Evolutionary conservation across 64 coral and sea anemone genomes (phyloP), one percentile per base, ranked within the genome.

Genomic region (Hydrozoanthus tunicans): DNA sequence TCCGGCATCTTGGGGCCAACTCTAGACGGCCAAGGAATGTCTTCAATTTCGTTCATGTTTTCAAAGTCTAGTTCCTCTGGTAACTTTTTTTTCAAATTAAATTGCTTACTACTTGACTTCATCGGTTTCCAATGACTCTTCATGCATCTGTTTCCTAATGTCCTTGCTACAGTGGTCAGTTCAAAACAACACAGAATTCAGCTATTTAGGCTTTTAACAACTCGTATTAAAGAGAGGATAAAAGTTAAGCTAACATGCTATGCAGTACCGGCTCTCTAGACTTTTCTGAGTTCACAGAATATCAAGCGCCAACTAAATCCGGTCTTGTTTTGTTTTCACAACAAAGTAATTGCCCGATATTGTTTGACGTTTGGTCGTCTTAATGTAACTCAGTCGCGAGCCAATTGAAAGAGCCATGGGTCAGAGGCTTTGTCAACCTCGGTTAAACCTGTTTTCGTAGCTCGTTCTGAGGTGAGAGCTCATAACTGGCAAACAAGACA

Each of bases 1-100:
- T 96, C 92, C 1, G 92, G 92, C 72, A 96, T 27, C 54, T 72
- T 93, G 14, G 95, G 95, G 5, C 95, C 95, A 4, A 80, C 90
- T 14, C 78, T 56, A 24, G 65, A 90, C 5, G 95, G 95, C 95
- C 95, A 96, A 8, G 92, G 92, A 56, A 86, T n/a, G 5, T 24
- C 80, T 51, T 82, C 80, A 7, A 64, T 53, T 11, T 78, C 51
- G 4, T 90, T 74, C 64, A 73, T 9, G 11, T 62, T 80, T 17
- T 62, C 75, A 58, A 64, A 59, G 27, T 55, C 56, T 53, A 72
- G 20, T 68, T 58, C 13, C 7, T 12, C 62, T 78, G 12, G 32
- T 68, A 27, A 64, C 10, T 59, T 63, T 56, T 20, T 7, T 7
- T 15, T 8, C 24, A 8, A 43, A 66, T 54, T 6, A 77, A 86